Evolutionary conservation across 1,140 invertebrate species (phyloP).

Genomic region (Drosophila sucinea): DNA sequence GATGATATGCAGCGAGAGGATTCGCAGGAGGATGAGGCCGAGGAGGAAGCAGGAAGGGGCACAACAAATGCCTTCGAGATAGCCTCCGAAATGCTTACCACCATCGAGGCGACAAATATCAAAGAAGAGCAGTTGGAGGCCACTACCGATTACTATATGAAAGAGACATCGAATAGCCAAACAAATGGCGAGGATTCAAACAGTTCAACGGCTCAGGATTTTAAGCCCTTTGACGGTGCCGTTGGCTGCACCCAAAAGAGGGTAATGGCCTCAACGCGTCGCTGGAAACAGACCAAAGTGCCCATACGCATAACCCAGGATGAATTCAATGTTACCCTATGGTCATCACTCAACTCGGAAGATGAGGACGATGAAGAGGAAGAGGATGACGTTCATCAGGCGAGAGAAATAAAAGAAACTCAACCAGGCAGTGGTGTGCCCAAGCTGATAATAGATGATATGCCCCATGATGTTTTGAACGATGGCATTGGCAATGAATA

Average conservation of each 20-base stretch:
- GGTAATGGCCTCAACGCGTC: conserved; percentile 45
- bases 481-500: conserved; percentile 75
- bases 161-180: conserved; percentile 29
- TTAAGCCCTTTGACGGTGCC: conserved; percentile 59
- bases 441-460: conserved; percentile 68
- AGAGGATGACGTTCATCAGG: conserved; percentile 31
- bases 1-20: conserved; percentile 57
- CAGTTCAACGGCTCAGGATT: conserved; percentile 62
- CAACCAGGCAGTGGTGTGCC: conserved; percentile 22
- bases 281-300: conserved; percentile 75
- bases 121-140: conserved; percentile 68
- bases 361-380: conserved; percentile 69
- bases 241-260: conserved; percentile 30
- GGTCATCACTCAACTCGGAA: conserved; percentile 70
- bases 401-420: conserved; percentile 23
- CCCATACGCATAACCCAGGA: conserved; percentile 73
- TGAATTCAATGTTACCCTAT: conserved; percentile 72
- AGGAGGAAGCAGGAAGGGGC: conserved; percentile 28
- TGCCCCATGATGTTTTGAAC: conserved; percentile 64
- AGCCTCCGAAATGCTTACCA: conserved; percentile 68
- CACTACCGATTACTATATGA: conserved; percentile 66
- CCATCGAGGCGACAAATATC: conserved; percentile 65
- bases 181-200: conserved; percentile 59
- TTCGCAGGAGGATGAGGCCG: conserved; percentile 54
- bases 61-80: conserved; percentile 67